phyloP scores from a whole-genome alignment of 2,113 vertebrate species.

The Hydrochoerus hydrochaeris region DNA sequence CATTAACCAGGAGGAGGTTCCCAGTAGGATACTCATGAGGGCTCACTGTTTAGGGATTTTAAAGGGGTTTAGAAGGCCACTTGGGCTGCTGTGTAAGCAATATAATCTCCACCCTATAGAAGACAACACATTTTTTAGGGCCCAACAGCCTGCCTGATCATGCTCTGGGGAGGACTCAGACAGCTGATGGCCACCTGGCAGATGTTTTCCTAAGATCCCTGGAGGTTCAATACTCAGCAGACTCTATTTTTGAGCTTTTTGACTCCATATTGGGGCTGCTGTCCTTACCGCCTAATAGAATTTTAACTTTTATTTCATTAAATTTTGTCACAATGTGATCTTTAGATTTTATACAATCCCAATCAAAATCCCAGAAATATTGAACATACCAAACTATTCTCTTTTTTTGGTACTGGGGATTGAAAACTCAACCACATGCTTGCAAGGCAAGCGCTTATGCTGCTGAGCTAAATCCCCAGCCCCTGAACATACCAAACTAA shows the following conservation, averaged over 20 bases:
- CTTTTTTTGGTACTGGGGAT: too few species aligned
- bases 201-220: background rate
- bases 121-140: background rate
- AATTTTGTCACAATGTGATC: background rate
- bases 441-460: too few species aligned
- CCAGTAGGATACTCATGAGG: background rate
- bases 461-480: too few species aligned
- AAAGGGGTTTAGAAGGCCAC: background rate
- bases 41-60: background rate
- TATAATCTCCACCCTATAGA: background rate
- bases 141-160: background rate
- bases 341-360: constrained; percentile 41
- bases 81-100: background rate
- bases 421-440: too few species aligned
- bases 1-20: background rate
- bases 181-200: background rate
- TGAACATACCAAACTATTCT: background rate
- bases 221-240: background rate
- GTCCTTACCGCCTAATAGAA: background rate
- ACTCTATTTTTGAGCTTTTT: background rate
- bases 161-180: background rate
- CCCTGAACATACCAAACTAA: constrained; percentile 3
- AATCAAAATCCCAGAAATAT: constrained; percentile 45
- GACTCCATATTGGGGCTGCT: background rate
- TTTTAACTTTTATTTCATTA: background rate